Conservation (phyloP, 2,113 vertebrate species). For the Shinisaurus crocodilurus region DNA sequence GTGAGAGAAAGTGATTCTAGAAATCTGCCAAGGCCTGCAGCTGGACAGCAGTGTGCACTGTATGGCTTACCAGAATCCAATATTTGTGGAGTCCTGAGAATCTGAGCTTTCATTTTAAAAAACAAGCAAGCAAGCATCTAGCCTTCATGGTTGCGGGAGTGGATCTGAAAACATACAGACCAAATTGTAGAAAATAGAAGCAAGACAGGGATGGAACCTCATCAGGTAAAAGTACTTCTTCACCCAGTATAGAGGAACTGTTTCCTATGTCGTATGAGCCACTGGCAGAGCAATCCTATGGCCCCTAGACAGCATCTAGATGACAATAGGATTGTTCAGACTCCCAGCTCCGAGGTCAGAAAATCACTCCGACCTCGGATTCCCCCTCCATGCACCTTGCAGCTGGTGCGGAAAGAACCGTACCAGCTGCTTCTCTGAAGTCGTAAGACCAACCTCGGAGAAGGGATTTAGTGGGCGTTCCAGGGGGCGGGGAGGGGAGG, state of each 20-base stretch:
- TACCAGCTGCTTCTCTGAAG: too few relatives aligned
- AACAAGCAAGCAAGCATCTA: constrained; percentile 1
- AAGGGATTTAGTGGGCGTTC: too few relatives aligned
- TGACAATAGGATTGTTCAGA: too few relatives aligned
- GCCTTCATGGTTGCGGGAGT: not conserved
- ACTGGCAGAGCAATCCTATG: too few relatives aligned
- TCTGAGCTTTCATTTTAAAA: constrained; percentile 18
- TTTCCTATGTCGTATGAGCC: not conserved
- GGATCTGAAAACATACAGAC: not conserved
- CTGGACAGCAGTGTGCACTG: not conserved
- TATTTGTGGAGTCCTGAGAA: constrained; percentile 27
- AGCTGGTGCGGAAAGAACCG: too few relatives aligned
- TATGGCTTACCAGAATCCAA: constrained; percentile 24
- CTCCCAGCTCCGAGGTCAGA: too few relatives aligned
- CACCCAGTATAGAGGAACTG: not conserved
- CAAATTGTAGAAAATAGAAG: not conserved
- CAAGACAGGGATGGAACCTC: not conserved
- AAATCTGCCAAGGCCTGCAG: constrained; percentile 1
- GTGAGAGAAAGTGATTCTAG: not conserved
- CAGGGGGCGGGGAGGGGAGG: too few relatives aligned
- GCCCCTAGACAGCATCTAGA: too few relatives aligned
- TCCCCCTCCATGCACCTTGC: too few relatives aligned
- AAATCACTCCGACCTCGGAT: too few relatives aligned
- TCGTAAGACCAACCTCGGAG: too few relatives aligned
- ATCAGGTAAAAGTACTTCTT: not conserved